A percentile compares a stretch with the other conserved stretches of the same genome.
These are phyloP conservation scores for Phylloscopus whistleri DNA, from an alignment of 2,113 vertebrate genomes.

Conservation along the genomic window DNA sequence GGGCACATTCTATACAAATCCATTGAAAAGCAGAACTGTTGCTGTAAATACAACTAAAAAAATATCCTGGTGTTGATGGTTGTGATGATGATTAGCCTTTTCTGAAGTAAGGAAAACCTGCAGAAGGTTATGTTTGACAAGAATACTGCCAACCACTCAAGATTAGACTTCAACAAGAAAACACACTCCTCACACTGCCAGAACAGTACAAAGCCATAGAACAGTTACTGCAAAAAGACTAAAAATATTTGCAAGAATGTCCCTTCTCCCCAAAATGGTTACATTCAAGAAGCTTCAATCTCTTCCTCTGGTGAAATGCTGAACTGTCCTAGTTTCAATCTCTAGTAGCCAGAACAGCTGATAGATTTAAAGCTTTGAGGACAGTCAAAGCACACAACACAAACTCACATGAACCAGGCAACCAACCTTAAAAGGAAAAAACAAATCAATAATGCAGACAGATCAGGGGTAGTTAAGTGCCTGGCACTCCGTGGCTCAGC, in stretches of 20 bases:
- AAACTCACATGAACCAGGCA: conserved; percentile 8
- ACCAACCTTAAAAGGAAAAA: conserved; percentile 18
- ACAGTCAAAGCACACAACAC: not conserved
- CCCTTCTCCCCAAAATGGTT: not conserved
- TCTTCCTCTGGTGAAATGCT: not conserved
- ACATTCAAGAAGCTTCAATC: not conserved
- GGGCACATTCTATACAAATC: not conserved
- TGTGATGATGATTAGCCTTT: not conserved
- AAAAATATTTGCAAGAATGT: not conserved
- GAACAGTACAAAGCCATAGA: not conserved
- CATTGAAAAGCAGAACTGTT: not conserved
- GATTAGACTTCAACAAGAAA: not conserved
- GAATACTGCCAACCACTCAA: not conserved
- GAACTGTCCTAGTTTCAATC: not conserved
- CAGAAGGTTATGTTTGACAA: not conserved
- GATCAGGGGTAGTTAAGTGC: not conserved
- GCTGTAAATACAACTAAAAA: not conserved
- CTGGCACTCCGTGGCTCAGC: not conserved
- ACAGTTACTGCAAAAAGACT: not conserved
- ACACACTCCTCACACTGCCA: not conserved
- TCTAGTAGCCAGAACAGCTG: not conserved
- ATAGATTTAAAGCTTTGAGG: not conserved
- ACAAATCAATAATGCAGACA: not conserved
- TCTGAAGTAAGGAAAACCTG: not conserved
- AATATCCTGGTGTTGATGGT: not conserved